Evolutionary conservation across 2,113 vertebrate species (phyloP).

Genomic region (Cheirogaleus medius): DNA sequence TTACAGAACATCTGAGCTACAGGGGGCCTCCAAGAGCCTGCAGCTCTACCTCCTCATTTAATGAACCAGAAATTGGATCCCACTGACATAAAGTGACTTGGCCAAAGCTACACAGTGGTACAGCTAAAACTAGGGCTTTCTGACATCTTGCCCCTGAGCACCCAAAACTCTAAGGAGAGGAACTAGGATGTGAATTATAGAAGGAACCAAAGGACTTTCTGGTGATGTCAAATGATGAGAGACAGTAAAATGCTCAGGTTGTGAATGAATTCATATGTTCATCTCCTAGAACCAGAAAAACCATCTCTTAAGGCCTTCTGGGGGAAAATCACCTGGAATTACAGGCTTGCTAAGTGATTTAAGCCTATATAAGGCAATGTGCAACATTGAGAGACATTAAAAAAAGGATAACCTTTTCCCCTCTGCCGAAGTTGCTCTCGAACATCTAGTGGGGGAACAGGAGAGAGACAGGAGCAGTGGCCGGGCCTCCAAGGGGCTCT

Average conservation of each 20-base stretch:
- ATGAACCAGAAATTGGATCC: background rate
- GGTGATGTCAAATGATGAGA: background rate
- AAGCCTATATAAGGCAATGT: background rate
- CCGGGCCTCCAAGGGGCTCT: background rate
- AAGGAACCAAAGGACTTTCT: background rate
- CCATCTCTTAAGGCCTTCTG: background rate
- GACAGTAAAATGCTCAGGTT: background rate
- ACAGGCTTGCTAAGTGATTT: slow-evolving; percentile 8
- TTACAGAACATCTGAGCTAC: background rate
- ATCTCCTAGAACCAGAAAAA: background rate
- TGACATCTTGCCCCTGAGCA: background rate
- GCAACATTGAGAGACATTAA: background rate
- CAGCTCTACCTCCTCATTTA: background rate
- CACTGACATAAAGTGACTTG: background rate
- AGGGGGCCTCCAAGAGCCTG: background rate
- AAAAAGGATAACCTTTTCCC: background rate
- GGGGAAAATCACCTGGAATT: background rate
- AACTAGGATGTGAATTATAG: background rate
- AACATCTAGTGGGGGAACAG: background rate
- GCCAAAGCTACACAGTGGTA: background rate
- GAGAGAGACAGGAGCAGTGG: background rate
- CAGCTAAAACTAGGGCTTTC: background rate
- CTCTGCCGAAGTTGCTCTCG: background rate
- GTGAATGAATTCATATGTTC: background rate
- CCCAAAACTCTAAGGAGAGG: background rate